A percentile compares a stretch with the other conserved stretches of the same genome.
These are phyloP conservation scores for Platysteira castanea DNA, from an alignment of 2,113 vertebrate species.

Conservation along the genomic window DNA sequence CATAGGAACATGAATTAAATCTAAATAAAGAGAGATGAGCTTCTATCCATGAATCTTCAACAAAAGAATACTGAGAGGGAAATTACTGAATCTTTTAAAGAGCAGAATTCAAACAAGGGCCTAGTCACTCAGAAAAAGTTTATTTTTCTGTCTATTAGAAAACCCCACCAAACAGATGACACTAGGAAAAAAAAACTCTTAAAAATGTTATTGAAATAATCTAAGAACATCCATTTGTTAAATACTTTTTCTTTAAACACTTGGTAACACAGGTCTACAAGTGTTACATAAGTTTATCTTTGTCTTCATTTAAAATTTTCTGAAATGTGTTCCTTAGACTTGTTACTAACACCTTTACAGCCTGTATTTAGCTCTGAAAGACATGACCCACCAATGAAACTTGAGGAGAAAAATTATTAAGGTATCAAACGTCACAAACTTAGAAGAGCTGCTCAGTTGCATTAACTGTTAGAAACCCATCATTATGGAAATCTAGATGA, in stretches of 20 bases:
- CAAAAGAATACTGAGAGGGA: neutral
- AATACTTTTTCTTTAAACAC: neutral
- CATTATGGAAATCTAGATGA: neutral
- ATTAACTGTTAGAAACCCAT: neutral
- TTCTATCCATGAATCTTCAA: neutral
- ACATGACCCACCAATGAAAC: neutral
- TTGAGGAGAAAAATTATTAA: neutral
- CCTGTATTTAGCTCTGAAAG: neutral
- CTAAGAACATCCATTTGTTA: neutral
- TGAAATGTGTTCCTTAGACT: neutral
- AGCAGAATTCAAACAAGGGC: neutral
- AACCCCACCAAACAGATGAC: neutral
- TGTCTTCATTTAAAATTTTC: neutral
- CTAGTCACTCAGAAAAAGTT: neutral
- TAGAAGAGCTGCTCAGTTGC: neutral
- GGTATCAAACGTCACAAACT: neutral
- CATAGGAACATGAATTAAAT: neutral
- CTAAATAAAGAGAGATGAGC: neutral
- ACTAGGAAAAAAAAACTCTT: accelerated
- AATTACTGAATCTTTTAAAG: neutral
- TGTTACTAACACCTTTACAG: neutral
- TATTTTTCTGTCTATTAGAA: neutral
- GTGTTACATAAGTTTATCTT: neutral
- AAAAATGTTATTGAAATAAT: neutral
- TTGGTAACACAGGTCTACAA: neutral